Percentiles rank a stretch among this genome's conserved stretches.
phyloP scores from a whole-genome alignment of 2,888 invertebrate species.

The Pemphredon lugubris region DNA sequence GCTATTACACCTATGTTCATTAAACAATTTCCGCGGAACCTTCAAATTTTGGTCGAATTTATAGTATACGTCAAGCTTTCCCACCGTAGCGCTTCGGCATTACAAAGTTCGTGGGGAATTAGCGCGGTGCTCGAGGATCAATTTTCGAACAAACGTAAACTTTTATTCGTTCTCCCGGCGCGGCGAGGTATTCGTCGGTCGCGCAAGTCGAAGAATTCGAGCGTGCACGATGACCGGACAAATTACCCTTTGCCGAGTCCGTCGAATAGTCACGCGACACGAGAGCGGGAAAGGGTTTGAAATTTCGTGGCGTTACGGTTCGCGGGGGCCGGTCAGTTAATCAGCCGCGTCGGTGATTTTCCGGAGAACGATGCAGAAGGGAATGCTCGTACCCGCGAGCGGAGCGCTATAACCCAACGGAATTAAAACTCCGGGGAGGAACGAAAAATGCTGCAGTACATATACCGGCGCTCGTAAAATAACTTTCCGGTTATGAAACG shows the following conservation, averaged over 20 bases:
- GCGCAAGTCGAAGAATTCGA: too few species aligned
- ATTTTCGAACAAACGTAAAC: too few species aligned
- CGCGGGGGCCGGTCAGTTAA: conserved; percentile 35
- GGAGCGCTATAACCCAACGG: background rate
- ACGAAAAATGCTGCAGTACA: background rate
- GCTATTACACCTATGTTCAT: conserved; percentile 26
- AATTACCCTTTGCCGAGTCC: background rate
- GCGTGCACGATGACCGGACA: background rate
- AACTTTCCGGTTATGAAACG: conserved; percentile 11
- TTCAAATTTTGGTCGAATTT: background rate
- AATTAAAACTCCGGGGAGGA: background rate
- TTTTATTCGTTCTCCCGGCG: too few species aligned
- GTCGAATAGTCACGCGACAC: background rate
- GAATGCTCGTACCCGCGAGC: conserved; percentile 5
- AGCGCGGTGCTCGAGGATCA: too few species aligned
- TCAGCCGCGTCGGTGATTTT: conserved; percentile 40
- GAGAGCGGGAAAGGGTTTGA: conserved; percentile 26
- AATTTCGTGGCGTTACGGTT: conserved; percentile 36
- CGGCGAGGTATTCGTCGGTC: too few species aligned
- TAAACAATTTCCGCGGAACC: conserved; percentile 34
- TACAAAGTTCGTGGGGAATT: too few species aligned
- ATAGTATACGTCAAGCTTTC: background rate
- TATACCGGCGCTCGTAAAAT: conserved; percentile 8
- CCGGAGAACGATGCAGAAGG: conserved; percentile 29
- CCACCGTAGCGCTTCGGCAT: too few species aligned